Percentiles rank a stretch among this genome's conserved stretches.
Conservation (phyloP, 2,113 vertebrate genomes). For the Bostrychus sinensis region DNA sequence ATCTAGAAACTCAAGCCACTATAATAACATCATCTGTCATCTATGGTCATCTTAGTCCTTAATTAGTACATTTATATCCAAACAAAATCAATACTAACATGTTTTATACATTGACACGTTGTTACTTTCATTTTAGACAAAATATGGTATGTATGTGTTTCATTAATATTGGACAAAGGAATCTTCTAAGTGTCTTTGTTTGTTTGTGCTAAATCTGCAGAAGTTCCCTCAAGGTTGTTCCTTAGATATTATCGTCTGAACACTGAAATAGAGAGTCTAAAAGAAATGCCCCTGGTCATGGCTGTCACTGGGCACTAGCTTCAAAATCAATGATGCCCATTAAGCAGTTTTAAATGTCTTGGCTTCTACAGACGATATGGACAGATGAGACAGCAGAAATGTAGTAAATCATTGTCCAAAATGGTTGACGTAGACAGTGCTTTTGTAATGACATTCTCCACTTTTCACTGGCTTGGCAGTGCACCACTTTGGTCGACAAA, state of each 20-base stretch:
- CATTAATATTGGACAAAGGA: not conserved
- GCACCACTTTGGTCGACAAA: not conserved
- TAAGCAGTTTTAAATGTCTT: slow-evolving; percentile 7
- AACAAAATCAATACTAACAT: no score
- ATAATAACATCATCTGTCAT: no score
- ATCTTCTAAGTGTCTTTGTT: not conserved
- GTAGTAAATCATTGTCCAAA: slow-evolving; percentile 8
- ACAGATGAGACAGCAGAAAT: slow-evolving; percentile 12
- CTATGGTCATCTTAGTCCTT: no score
- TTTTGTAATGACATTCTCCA: slow-evolving; percentile 1
- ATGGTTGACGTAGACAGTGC: not conserved
- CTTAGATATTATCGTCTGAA: slow-evolving; percentile 12
- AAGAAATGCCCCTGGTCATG: slow-evolving; percentile 7
- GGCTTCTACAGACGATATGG: slow-evolving; percentile 2
- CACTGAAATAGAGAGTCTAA: slow-evolving; percentile 3
- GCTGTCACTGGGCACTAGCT: slow-evolving; percentile 7
- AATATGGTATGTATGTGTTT: no score
- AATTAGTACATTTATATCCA: no score
- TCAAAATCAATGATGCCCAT: slow-evolving; percentile 13
- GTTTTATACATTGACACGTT: no score
- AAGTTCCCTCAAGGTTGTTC: slow-evolving; percentile 10
- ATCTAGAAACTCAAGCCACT: no score
- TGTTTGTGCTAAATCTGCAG: slow-evolving; percentile 9
- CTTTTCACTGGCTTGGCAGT: slow-evolving; percentile 8
- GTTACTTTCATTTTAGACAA: no score